Evolutionary conservation across 2,113 vertebrate species (phyloP).

Genomic region (Uria aalge): DNA sequence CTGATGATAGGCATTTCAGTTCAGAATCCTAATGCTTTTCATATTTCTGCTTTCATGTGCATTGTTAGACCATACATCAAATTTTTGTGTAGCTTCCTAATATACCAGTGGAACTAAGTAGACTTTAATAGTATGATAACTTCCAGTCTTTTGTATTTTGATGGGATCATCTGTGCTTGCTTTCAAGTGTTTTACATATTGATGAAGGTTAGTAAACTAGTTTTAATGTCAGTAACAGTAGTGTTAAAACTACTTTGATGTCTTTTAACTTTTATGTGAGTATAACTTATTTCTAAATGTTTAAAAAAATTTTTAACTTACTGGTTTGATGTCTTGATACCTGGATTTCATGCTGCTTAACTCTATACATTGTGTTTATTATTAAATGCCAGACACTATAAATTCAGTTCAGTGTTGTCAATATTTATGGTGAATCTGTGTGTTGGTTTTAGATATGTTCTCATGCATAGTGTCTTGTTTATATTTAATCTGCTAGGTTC

Average conservation of each 20-base stretch:
- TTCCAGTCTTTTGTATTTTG: not conserved
- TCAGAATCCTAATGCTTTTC: not conserved
- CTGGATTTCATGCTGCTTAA: not conserved
- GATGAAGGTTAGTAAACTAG: not conserved
- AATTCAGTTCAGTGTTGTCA: not conserved
- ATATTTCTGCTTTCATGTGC: not conserved
- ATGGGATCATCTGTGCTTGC: not conserved
- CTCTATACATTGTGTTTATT: not conserved
- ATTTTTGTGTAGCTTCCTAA: not conserved
- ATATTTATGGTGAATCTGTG: not conserved
- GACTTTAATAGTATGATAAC: not conserved
- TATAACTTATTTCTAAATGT: constrained; percentile 3
- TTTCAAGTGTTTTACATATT: not conserved
- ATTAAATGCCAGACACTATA: constrained; percentile 17
- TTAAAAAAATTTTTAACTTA: not conserved
- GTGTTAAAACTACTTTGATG: not conserved
- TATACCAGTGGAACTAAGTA: not conserved
- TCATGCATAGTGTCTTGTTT: not conserved
- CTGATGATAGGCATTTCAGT: not conserved
- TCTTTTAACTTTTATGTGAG: not conserved
- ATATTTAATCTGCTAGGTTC: not conserved
- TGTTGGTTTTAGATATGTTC: not conserved
- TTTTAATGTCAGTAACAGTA: not conserved
- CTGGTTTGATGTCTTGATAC: not conserved
- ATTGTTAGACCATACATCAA: not conserved